Evolutionary conservation across 2,797 vertebrate species (phyloP).

Genomic region (Peromyscus attwateri): DNA sequence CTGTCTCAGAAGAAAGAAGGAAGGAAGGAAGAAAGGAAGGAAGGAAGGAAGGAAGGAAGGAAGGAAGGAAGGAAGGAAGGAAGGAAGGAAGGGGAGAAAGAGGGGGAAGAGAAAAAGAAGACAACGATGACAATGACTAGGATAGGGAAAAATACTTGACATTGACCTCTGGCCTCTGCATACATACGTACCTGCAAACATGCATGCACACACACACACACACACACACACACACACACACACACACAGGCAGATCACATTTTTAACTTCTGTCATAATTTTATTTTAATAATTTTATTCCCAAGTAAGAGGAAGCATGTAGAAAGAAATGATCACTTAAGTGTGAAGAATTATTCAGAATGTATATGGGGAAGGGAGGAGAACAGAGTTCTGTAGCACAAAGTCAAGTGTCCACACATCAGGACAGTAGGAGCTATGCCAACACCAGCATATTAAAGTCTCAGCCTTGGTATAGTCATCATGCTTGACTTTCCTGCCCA

Average conservation of each 20-base stretch:
- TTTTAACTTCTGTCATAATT: background rate
- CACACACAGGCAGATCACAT: background rate
- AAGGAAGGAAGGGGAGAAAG: background rate
- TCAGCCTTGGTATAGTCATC: background rate
- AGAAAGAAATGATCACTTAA: constrained; percentile 1
- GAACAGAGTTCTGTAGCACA: too few species aligned
- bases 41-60: background rate
- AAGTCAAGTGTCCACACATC: background rate
- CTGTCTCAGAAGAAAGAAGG: background rate
- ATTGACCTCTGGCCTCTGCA: background rate
- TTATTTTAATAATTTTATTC: constrained; percentile 1
- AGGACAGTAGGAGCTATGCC: background rate
- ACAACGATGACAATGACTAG: fast-evolving
- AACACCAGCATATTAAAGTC: background rate
- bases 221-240: background rate
- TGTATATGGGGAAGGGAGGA: background rate
- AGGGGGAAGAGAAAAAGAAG: background rate
- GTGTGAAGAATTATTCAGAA: background rate
- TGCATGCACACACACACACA: background rate
- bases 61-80: too few species aligned
- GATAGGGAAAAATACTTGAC: background rate
- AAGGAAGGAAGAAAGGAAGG: background rate
- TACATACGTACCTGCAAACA: background rate
- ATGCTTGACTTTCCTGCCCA: background rate
- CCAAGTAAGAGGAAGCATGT: background rate